Percentiles rank a stretch among this genome's conserved stretches.
Evolutionary conservation across 2,888 invertebrate genomes (phyloP).

Genomic region (Cantharis lateralis): DNA sequence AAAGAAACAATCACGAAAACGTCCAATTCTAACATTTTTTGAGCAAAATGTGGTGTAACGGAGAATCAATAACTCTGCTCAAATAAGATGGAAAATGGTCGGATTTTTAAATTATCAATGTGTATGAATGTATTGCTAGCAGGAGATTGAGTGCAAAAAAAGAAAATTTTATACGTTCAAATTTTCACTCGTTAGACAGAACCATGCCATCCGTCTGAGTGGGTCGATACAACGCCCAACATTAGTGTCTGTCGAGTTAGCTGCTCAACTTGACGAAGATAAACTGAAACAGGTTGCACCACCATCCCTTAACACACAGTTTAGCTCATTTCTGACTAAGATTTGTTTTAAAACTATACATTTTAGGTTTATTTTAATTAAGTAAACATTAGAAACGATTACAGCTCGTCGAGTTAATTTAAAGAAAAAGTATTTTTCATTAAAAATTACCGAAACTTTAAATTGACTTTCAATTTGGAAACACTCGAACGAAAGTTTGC

Average conservation of each 20-base stretch:
- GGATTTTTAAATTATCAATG: neutral
- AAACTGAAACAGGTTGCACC: slow-evolving; percentile 25
- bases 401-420: neutral
- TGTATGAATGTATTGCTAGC: neutral
- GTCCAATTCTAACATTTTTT: neutral
- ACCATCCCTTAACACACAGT: neutral
- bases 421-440: neutral
- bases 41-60: neutral
- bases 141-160: neutral
- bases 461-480: neutral
- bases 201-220: slow-evolving; percentile 10
- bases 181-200: slow-evolving; percentile 9
- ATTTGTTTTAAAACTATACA: neutral
- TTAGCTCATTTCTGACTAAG: neutral
- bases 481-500: neutral
- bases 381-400: neutral
- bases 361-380: neutral
- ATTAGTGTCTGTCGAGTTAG: slow-evolving; percentile 30
- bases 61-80: neutral
- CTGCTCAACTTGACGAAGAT: slow-evolving; percentile 27
- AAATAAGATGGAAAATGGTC: neutral
- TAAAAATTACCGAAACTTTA: neutral
- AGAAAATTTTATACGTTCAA: neutral
- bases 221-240: slow-evolving; percentile 24
- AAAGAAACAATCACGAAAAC: neutral